Conservation (phyloP, 1,140 invertebrate species). For the Leptoteleia sp. region DNA sequence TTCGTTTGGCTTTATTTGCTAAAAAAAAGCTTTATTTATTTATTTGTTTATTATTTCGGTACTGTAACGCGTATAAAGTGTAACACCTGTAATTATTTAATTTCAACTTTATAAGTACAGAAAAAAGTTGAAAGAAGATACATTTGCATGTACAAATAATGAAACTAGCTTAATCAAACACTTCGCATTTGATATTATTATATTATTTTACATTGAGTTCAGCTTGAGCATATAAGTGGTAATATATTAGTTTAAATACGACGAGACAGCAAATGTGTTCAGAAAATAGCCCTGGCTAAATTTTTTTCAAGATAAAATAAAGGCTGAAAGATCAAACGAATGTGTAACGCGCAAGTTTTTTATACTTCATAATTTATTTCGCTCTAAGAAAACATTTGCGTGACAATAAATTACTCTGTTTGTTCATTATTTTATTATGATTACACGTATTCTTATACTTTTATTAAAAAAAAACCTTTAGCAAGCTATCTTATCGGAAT, state of each 20-base stretch:
- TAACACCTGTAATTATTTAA: constrained; percentile 15
- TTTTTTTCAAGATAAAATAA: constrained; percentile 27
- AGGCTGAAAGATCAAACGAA: constrained; percentile 29
- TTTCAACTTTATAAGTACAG: constrained; percentile 4
- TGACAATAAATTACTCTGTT: constrained; percentile 32
- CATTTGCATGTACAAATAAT: constrained; percentile 21
- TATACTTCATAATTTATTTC: constrained; percentile 28
- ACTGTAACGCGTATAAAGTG: too few species aligned
- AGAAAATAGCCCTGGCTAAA: constrained; percentile 7
- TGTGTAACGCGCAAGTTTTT: constrained; percentile 4
- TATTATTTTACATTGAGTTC: background rate
- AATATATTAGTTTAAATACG: constrained; percentile 14
- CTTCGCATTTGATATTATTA: background rate
- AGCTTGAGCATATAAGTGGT: background rate
- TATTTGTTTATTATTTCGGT: too few species aligned
- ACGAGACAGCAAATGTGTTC: constrained; percentile 7
- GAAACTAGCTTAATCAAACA: constrained; percentile 14
- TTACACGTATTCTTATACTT: constrained; percentile 10
- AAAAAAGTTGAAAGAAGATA: too few species aligned
- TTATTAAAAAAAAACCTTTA: constrained; percentile 11
- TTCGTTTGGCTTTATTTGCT: too few species aligned
- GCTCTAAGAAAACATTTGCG: constrained; percentile 23
- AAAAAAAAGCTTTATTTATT: too few species aligned
- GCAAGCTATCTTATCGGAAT: constrained; percentile 6
- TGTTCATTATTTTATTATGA: constrained; percentile 16